These are phyloP conservation scores for Deilephila elpenor DNA, from an alignment of 2,888 invertebrate genomes.

Conservation along the genomic window DNA sequence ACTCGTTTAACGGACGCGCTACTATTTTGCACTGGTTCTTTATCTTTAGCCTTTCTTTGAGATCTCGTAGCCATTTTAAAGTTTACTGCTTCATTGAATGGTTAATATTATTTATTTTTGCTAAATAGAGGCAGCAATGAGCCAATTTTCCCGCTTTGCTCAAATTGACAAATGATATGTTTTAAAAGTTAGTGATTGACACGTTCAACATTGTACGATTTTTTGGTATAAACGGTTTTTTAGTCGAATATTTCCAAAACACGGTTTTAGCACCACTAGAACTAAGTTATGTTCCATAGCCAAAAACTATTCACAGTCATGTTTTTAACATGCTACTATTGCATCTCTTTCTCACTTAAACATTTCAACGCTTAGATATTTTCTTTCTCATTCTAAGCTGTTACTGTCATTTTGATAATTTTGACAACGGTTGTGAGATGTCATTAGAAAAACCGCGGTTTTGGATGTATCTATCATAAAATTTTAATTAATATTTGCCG, in stretches of 20 bases:
- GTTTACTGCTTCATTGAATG: neutral
- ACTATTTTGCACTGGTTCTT: constrained; percentile 71
- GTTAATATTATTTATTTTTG: neutral
- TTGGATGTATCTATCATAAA: neutral
- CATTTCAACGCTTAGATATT: too few species aligned
- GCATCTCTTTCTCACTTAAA: too few species aligned
- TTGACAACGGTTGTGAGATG: neutral
- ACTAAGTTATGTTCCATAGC: too few species aligned
- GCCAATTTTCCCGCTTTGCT: neutral
- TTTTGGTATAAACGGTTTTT: neutral
- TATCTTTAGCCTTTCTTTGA: constrained; percentile 78
- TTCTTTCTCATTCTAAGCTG: too few species aligned
- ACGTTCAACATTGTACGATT: too few species aligned
- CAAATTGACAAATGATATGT: neutral
- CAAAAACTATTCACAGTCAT: too few species aligned
- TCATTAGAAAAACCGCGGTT: constrained; percentile 7
- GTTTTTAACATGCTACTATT: too few species aligned
- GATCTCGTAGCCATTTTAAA: constrained; percentile 81
- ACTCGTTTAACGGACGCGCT: constrained; percentile 79
- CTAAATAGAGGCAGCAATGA: neutral
- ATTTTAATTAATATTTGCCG: too few species aligned
- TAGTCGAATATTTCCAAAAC: neutral
- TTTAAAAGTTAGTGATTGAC: neutral
- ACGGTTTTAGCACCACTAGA: neutral
- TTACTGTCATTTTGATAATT: too few species aligned